A percentile compares a stretch with the other conserved stretches of the same genome.
Evolutionary conservation across 2,113 vertebrate genomes (phyloP).

Genomic region (Mobula hypostoma): DNA sequence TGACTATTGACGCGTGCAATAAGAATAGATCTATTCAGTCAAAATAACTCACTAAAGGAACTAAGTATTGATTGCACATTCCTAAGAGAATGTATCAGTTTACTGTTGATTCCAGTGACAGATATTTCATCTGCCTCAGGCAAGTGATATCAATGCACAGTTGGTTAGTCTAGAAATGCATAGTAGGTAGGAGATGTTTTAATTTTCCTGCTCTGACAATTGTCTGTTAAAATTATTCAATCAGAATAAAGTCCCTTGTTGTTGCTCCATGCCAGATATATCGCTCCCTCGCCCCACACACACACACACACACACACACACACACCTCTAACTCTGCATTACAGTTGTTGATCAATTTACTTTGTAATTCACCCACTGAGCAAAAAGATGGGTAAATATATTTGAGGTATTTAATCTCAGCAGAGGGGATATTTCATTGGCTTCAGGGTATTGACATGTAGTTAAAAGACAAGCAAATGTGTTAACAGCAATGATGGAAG

Average conservation of each 20-base stretch:
- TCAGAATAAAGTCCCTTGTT: neutral
- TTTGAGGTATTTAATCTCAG: neutral
- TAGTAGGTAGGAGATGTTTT: neutral
- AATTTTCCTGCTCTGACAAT: neutral
- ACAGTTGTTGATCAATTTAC: neutral
- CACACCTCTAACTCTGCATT: neutral
- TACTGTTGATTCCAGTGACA: neutral
- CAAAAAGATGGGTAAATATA: neutral
- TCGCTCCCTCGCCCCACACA: too few relatives aligned
- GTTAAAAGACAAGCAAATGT: neutral
- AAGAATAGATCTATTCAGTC: slow-evolving; percentile 6
- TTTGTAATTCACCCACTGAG: neutral
- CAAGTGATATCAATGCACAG: neutral
- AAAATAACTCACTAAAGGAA: neutral
- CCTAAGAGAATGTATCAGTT: neutral
- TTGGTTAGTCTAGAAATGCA: neutral
- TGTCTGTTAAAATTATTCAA: neutral
- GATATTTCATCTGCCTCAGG: neutral
- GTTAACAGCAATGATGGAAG: neutral
- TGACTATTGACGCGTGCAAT: neutral
- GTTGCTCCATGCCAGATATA: neutral
- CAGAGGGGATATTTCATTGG: neutral
- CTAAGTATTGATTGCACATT: neutral
- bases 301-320: too few relatives aligned
- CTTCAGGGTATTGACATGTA: neutral